Evolutionary conservation across 2,888 invertebrate species (phyloP), one percentile per base, ranked within the genome.

Genomic region (Pachydiplax longipennis): DNA sequence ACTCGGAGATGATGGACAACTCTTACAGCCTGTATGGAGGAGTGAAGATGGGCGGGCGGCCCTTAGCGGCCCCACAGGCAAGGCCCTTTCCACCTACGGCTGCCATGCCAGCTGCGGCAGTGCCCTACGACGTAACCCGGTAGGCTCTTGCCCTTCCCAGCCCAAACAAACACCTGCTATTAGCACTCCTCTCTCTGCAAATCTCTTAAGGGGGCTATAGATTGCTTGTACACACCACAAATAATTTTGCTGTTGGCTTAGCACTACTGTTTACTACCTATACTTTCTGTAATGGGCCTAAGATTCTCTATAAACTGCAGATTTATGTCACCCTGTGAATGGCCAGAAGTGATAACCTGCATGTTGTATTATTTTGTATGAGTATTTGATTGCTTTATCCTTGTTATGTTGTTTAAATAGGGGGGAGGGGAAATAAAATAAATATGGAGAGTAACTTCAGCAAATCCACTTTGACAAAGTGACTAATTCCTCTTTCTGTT

Each of bases 1-100:
- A 96, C 93, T 96, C 96, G 92, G 95, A 96, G 93, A 94, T 96
- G 92, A 94, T 96, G 93, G 96, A 96, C 93, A 96, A 96, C 93
- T 96, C 96, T 92, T 96, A 96, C 94, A 96, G 95, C 91, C 94
- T 96, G 92, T 96, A 96, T 93, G 96, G 96, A 90, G 93, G 90
- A 31, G 90, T 91, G n/a, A 80, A 93, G 92, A 94, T 94, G 92
- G 94, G 95, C 91, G 91, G 91, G 44, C 91, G 91, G 83, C 90
- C 91, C 65, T 91, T 91, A 73, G 91, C 91, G 12, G 83, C 92
- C 61, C 91, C 92, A 81, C 91, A 91, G 58, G 61, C 90, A 48
- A 81, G 90, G 91, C 91, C 91, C 53, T 91, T 91, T 53, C 91
- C 92, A 80, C 91, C 92, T 37, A 90, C 91, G 91, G 91, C 91